These are phyloP conservation scores for Odontomyia ornata DNA, from an alignment of 2,888 invertebrate species.

Conservation along the genomic window DNA sequence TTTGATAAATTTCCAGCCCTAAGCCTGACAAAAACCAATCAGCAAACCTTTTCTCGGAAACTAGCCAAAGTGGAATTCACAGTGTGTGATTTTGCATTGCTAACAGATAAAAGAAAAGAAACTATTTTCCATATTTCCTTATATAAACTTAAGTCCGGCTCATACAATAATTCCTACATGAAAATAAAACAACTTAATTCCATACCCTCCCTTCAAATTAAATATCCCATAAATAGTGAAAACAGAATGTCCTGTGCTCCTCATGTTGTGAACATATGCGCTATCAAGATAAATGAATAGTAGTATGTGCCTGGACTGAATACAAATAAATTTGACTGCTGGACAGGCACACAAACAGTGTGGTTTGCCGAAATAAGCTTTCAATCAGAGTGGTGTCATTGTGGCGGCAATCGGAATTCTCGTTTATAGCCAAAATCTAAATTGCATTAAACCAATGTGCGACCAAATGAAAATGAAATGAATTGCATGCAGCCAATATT, in stretches of 20 bases:
- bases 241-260: neutral
- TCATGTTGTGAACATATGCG: too few species aligned
- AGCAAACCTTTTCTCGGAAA: too few species aligned
- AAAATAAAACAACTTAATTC: slow-evolving; percentile 42
- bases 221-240: slow-evolving; percentile 3
- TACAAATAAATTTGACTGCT: slow-evolving; percentile 28
- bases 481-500: slow-evolving; percentile 27
- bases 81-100: too few species aligned
- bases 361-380: slow-evolving; percentile 43
- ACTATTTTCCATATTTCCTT: too few species aligned
- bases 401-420: slow-evolving; percentile 20
- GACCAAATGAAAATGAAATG: slow-evolving; percentile 42
- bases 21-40: too few species aligned
- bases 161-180: too few species aligned
- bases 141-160: too few species aligned
- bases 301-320: neutral
- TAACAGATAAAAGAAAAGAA: too few species aligned
- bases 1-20: too few species aligned
- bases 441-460: slow-evolving; percentile 35
- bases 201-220: slow-evolving; percentile 40
- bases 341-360: slow-evolving; percentile 32
- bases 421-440: slow-evolving; percentile 33
- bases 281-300: neutral
- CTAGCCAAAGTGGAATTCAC: too few species aligned
- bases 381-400: slow-evolving; percentile 40